Conservation (phyloP, 1,140 invertebrate genomes). For the Cephus cinctus region DNA sequence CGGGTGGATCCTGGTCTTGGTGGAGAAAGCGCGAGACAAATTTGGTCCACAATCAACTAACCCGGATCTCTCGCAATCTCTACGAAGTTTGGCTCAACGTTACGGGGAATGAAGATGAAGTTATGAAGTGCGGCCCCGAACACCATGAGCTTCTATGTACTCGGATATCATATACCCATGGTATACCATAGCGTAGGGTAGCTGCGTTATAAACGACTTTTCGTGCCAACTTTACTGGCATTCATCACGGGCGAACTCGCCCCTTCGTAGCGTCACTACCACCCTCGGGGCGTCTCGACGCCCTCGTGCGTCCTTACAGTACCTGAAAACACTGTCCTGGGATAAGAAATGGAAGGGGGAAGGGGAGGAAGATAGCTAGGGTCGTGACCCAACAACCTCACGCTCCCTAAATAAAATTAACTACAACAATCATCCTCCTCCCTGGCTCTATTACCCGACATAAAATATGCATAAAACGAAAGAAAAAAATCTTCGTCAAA, state of each 20-base stretch:
- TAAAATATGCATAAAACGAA: too few relatives aligned
- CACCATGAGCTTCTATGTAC: background rate
- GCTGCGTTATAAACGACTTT: constrained; percentile 50
- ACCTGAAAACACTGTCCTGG: background rate
- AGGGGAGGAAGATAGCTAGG: background rate
- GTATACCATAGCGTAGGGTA: constrained; percentile 41
- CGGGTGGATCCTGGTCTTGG: too few relatives aligned
- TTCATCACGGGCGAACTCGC: constrained; percentile 41
- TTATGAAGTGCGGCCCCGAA: constrained; percentile 40
- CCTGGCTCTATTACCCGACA: too few relatives aligned
- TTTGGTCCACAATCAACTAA: constrained; percentile 21
- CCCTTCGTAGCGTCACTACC: background rate
- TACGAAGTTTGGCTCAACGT: constrained; percentile 22
- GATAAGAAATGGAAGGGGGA: background rate
- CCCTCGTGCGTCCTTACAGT: too few relatives aligned
- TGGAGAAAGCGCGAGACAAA: constrained; percentile 11
- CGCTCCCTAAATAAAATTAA: too few relatives aligned
- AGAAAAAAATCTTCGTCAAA: too few relatives aligned
- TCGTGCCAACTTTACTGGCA: constrained; percentile 47
- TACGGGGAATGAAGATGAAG: constrained; percentile 32
- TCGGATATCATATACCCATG: constrained; percentile 4
- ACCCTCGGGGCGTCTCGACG: background rate
- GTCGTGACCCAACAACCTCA: too few relatives aligned
- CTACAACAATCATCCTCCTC: too few relatives aligned
- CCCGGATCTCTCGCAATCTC: constrained; percentile 23